Percentiles rank a stretch among this genome's conserved stretches.
Conservation (phyloP, 2,797 vertebrate species). For the Mastacembelus armatus region DNA sequence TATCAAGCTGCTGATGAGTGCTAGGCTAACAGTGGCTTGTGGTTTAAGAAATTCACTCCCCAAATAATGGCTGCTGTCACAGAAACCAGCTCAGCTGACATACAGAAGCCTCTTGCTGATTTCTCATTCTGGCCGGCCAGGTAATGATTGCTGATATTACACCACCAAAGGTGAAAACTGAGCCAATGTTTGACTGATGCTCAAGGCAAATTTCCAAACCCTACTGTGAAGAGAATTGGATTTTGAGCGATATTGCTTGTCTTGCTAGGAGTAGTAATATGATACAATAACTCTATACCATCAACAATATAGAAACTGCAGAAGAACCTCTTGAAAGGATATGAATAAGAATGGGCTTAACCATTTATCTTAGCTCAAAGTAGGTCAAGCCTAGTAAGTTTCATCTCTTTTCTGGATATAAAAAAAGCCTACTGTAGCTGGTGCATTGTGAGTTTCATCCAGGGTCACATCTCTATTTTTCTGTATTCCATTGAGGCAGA, state of each 20-base stretch:
- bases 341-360: slow-evolving; percentile 14
- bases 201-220: no score
- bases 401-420: slow-evolving; percentile 52
- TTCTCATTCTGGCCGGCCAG: background rate
- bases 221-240: no score
- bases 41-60: background rate
- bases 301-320: background rate
- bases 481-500: slow-evolving; percentile 16
- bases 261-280: no score
- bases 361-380: slow-evolving; percentile 65
- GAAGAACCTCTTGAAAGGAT: slow-evolving; percentile 8
- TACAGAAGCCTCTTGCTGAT: background rate
- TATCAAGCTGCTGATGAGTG: slow-evolving; percentile 1
- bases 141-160: background rate
- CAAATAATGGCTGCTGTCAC: background rate
- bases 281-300: background rate
- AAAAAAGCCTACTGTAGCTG: slow-evolving; percentile 65
- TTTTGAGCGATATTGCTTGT: no score
- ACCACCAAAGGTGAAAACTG: background rate
- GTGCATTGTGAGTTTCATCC: slow-evolving; percentile 35
- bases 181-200: no score
- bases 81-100: background rate
- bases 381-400: slow-evolving; percentile 64
- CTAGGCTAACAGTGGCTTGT: background rate
- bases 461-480: slow-evolving; percentile 28